Evolutionary conservation across 2,113 vertebrate species (phyloP).

Genomic region (Apteryx mantelli): DNA sequence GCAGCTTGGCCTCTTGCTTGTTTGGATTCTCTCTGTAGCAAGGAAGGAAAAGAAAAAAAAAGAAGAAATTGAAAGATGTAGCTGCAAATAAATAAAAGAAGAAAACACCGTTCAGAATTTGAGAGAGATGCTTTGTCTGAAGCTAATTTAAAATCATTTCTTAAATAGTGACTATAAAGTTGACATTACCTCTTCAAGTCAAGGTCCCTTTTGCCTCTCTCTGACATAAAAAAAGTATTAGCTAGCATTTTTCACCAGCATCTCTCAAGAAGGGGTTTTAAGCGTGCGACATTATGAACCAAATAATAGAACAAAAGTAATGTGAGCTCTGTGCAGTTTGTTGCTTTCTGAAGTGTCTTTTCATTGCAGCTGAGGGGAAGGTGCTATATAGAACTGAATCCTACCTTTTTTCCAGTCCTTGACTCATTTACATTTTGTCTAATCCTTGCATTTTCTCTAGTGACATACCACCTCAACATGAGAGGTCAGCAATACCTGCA

Average conservation of each 20-base stretch:
- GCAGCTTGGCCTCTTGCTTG: not conserved
- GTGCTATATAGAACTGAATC: not conserved
- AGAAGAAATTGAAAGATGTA: not conserved
- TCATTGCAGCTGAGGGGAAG: not conserved
- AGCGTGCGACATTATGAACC: not conserved
- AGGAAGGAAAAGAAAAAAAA: not conserved
- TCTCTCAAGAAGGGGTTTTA: not conserved
- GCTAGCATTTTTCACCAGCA: not conserved
- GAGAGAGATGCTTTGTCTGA: not conserved
- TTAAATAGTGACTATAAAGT: not conserved
- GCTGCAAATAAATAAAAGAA: not conserved
- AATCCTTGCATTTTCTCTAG: not conserved
- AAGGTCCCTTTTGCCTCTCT: not conserved
- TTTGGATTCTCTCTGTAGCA: not conserved
- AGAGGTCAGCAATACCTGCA: slow-evolving; percentile 26
- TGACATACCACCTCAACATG: not conserved
- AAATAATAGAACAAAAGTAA: not conserved
- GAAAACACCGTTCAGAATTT: not conserved
- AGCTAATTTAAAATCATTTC: not conserved
- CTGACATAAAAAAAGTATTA: not conserved
- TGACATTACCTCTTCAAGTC: not conserved
- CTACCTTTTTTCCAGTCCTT: not conserved
- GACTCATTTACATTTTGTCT: not conserved
- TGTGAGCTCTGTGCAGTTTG: not conserved
- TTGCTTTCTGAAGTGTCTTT: not conserved